A percentile compares a stretch with the other conserved stretches of the same genome.
Conservation (phyloP, 92 coral and sea anemone species). For the Isaurus tuberculatus region DNA sequence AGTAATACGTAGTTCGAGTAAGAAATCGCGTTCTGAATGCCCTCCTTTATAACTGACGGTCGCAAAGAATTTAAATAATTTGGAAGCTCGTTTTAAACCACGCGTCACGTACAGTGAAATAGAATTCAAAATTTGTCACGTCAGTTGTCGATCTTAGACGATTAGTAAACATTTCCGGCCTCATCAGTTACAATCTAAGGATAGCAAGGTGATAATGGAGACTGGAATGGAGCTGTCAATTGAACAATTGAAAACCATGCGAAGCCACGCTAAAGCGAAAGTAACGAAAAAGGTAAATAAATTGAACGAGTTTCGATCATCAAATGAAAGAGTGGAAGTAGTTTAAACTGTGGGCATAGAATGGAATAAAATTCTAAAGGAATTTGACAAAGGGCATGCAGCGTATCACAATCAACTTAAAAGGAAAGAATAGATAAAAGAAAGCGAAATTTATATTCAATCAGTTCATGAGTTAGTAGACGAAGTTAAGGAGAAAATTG, state of each 20-base stretch:
- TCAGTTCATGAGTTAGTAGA: conserved; percentile 2
- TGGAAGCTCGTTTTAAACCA: background rate
- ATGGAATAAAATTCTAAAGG: conserved; percentile 2
- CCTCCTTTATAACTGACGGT: too few species aligned
- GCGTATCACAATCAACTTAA: conserved; percentile 12
- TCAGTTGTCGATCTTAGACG: background rate
- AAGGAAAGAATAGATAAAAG: background rate
- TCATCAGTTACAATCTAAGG: background rate
- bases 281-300: background rate
- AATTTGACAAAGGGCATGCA: conserved; percentile 23
- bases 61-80: background rate
- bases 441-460: background rate
- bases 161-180: background rate
- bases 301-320: background rate
- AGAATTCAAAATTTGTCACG: background rate
- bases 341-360: background rate
- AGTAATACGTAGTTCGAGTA: too few species aligned
- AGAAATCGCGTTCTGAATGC: too few species aligned
- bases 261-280: background rate
- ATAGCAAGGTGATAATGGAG: background rate
- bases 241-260: background rate
- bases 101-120: background rate
- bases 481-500: conserved; percentile 23
- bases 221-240: background rate
- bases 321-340: background rate